A percentile compares a stretch with the other conserved stretches of the same genome.
Conservation (phyloP, 2,888 invertebrate genomes). For the Athrips mouffetella region DNA sequence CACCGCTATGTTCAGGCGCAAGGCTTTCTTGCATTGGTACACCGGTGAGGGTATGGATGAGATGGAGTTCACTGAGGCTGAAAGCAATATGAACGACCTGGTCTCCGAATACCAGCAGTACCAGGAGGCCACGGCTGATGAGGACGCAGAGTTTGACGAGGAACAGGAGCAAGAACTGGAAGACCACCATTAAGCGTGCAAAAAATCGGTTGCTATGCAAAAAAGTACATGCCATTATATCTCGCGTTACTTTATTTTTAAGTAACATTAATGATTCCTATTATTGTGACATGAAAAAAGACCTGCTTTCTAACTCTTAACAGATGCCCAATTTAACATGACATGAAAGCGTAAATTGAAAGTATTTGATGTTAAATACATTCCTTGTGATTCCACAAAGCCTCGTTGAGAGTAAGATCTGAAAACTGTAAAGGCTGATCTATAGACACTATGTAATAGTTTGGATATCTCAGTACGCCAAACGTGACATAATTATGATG, state of each 20-base stretch:
- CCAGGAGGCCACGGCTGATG: constrained; percentile 91
- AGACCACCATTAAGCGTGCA: constrained; percentile 60
- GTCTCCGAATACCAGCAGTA: constrained; percentile 96
- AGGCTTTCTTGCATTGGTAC: constrained; percentile 99
- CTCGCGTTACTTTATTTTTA: constrained; percentile 58
- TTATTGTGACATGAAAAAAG: constrained; percentile 52
- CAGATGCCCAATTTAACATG: constrained; percentile 70
- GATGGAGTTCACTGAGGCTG: constrained; percentile 97
- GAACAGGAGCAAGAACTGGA: constrained; percentile 84
- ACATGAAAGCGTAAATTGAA: constrained; percentile 45
- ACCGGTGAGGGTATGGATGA: constrained; percentile 98
- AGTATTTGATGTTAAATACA: constrained; percentile 51
- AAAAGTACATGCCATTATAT: constrained; percentile 66
- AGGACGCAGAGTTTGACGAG: constrained; percentile 89
- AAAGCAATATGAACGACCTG: constrained; percentile 96
- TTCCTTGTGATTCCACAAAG: constrained; percentile 55
- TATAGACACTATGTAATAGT: constrained; percentile 55
- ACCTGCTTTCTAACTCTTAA: constrained; percentile 75
- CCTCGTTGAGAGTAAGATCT: constrained; percentile 62
- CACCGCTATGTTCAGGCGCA: constrained; percentile 97
- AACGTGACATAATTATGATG: constrained; percentile 53
- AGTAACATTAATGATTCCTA: constrained; percentile 73
- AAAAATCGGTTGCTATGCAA: constrained; percentile 31
- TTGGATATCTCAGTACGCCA: constrained; percentile 44
- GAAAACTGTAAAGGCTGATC: constrained; percentile 65